phyloP scores from a whole-genome alignment of 2,888 invertebrate genomes.

The Phengaris alcon region DNA sequence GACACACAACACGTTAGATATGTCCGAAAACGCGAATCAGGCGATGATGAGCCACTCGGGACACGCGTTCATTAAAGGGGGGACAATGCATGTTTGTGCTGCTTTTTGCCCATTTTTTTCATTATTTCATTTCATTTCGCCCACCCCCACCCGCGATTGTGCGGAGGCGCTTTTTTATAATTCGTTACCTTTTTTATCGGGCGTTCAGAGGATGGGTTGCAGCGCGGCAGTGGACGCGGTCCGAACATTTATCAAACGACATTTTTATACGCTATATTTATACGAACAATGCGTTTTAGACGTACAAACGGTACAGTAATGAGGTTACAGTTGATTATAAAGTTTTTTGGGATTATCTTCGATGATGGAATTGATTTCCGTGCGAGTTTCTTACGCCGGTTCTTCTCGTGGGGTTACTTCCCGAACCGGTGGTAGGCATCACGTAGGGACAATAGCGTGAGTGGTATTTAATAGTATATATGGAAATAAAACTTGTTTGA shows the following conservation, averaged over 20 bases:
- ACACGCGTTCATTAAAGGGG: conserved; percentile 72
- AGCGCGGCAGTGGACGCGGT: conserved; percentile 50
- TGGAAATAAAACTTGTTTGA: no score
- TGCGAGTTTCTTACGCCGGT: no score
- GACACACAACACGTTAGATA: conserved; percentile 28
- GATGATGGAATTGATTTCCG: no score
- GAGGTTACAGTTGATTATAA: conserved; percentile 14
- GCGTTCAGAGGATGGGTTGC: conserved; percentile 70
- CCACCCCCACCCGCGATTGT: conserved; percentile 78
- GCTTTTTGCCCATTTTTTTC: conserved; percentile 80
- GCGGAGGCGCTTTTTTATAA: conserved; percentile 77
- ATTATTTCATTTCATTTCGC: conserved; percentile 80
- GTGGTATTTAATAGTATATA: no score
- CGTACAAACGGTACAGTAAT: neutral
- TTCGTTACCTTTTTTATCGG: conserved; percentile 80
- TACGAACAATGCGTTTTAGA: conserved; percentile 17
- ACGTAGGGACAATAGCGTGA: no score
- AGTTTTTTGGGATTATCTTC: no score
- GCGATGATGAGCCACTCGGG: conserved; percentile 75
- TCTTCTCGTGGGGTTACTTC: no score
- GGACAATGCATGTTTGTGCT: conserved; percentile 80
- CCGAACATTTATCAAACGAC: conserved; percentile 39
- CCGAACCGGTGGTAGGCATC: no score
- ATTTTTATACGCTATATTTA: conserved; percentile 17
- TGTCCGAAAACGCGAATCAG: conserved; percentile 52